phyloP scores from a whole-genome alignment of 2,888 invertebrate species.

The Siphonodentalium dalli region DNA sequence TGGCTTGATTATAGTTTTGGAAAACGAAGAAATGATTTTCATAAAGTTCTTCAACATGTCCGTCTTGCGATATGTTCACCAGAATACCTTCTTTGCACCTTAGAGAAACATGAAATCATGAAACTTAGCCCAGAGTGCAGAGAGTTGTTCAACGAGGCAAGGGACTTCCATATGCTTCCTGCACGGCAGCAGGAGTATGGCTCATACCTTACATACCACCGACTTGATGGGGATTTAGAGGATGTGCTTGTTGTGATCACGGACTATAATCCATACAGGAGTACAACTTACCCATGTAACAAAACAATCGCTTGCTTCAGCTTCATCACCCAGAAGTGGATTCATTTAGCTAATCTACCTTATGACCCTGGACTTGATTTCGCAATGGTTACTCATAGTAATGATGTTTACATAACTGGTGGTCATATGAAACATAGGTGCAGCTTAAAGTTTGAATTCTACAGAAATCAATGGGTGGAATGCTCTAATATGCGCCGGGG shows the following conservation, averaged over 20 bases:
- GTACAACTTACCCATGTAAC: slow-evolving; percentile 29
- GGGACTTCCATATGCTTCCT: slow-evolving; percentile 35
- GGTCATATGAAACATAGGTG: slow-evolving; percentile 29
- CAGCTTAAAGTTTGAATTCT: slow-evolving; percentile 32
- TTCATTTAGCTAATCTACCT: slow-evolving; percentile 31
- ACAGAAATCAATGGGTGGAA: slow-evolving; percentile 38
- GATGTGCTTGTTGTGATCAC: slow-evolving; percentile 36
- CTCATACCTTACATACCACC: slow-evolving; percentile 18
- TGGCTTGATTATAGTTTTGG: slow-evolving; percentile 24
- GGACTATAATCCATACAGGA: slow-evolving; percentile 33
- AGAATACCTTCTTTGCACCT: too few relatives aligned
- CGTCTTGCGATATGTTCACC: too few relatives aligned
- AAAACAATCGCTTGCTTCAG: slow-evolving; percentile 37
- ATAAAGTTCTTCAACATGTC: too few relatives aligned
- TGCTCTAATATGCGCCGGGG: slow-evolving; percentile 34
- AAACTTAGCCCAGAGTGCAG: slow-evolving; percentile 23
- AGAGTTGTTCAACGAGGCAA: slow-evolving; percentile 28
- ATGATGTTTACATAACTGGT: slow-evolving; percentile 33
- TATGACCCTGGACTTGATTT: slow-evolving; percentile 30
- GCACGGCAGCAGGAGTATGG: slow-evolving; percentile 32
- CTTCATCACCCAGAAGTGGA: slow-evolving; percentile 32
- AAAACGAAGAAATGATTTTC: too few relatives aligned
- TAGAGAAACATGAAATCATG: too few relatives aligned
- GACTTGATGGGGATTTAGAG: slow-evolving; percentile 35
- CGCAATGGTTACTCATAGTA: slow-evolving; percentile 29